Base-by-base conservation (phyloP, 2,888 invertebrate species). In the Mythimna loreyi region DNA sequence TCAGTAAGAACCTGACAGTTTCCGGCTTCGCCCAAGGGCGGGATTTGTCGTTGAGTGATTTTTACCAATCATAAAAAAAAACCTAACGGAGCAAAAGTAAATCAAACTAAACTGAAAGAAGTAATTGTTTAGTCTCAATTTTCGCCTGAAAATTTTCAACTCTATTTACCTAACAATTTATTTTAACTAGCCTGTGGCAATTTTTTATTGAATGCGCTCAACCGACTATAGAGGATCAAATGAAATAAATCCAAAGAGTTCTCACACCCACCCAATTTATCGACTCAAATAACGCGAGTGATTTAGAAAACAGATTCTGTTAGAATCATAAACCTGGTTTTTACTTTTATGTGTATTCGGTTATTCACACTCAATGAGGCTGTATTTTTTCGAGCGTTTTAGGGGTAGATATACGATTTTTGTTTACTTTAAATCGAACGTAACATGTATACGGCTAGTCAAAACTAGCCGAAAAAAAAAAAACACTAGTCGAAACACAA, bases 181-280 rank as follows among this genome's bases (percentile, higher is more conserved):
- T 68, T 74, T 13, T 58, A 53, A 21, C 47, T 50, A 64, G 33
- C 33, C 40, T 19, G 40, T 62, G 13, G 33, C 62, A 67, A 50
- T 28, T 36, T 25, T 79, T 67, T 59, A 80, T 60, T 70, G 60
- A 71, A 66, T 70, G 60, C 59, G 36, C 47, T 63, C 52, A 45
- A 58, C 30, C 67, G 49, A 36, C 47, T 47, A 23, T 47, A 11
- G 53, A 57, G 76, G 19, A 61, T 64, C 71, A 67, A 80, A 75
- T 69, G 52, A 70, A 80, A 78, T 75, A 78, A 78, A 78, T 67
- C 66, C 49, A 49, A 71, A 70, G 61, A 53, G 65, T 71, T 67
- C 76, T 55, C 63, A 70, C 80, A 75, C 60, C 77, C 57, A 66
- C 67, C 55, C 72, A 77, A 77, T 78, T 72, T 79, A 77, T 81